Percentiles rank a stretch among this genome's conserved stretches.
Evolutionary conservation across 2,797 vertebrate species (phyloP).

Genomic region (Nyctibius grandis): DNA sequence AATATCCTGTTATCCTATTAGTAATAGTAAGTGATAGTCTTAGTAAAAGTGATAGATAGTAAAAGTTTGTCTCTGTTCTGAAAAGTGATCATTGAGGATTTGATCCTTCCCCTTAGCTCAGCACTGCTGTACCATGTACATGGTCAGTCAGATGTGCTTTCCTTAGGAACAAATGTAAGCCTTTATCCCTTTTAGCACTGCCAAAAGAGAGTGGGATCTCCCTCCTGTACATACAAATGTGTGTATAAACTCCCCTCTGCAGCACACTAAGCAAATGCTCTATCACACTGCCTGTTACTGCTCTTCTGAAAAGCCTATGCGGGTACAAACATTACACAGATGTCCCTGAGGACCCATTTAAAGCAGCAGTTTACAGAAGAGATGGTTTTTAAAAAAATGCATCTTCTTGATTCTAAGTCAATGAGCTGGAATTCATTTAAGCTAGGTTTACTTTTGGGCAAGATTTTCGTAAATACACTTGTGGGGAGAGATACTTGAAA

Average conservation of each 20-base stretch:
- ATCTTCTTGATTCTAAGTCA: not conserved
- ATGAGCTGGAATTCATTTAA: not conserved
- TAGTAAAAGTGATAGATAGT: no score
- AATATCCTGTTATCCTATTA: not conserved
- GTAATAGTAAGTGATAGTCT: not conserved
- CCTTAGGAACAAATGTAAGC: not conserved
- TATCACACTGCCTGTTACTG: not conserved
- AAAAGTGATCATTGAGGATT: not conserved
- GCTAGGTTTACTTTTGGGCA: not conserved
- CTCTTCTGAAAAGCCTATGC: not conserved
- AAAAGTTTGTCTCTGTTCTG: not conserved
- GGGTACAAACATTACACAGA: not conserved
- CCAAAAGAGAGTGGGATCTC: not conserved
- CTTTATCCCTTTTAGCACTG: not conserved
- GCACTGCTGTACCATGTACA: fast-evolving
- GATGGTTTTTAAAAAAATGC: not conserved
- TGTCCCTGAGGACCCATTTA: not conserved
- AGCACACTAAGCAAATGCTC: not conserved
- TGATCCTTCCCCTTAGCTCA: not conserved
- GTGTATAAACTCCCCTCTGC: not conserved
- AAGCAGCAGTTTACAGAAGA: not conserved
- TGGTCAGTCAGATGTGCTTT: not conserved
- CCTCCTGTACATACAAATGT: not conserved
- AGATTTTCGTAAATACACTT: not conserved
- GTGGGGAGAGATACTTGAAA: not conserved